These are phyloP conservation scores for Toxonevra muliebris DNA, from an alignment of 2,888 invertebrate genomes.

Conservation along the genomic window DNA sequence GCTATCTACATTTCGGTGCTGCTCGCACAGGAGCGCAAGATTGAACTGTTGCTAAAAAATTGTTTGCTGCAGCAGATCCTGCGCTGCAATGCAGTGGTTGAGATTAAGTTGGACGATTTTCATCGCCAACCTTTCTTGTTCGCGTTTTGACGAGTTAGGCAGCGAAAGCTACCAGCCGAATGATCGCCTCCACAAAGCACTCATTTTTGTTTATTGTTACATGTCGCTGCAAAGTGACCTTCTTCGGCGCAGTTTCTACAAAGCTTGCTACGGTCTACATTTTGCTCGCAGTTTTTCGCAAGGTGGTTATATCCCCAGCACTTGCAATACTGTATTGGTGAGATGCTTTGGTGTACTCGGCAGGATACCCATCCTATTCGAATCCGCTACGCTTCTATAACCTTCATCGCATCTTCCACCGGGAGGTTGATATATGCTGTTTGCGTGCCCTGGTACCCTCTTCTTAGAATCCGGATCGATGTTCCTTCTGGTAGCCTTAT, in stretches of 20 bases:
- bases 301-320: conserved; percentile 11
- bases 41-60: neutral
- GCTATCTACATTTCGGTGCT: neutral
- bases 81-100: too few species aligned
- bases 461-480: neutral
- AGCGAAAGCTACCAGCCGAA: neutral
- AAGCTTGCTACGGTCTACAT: neutral
- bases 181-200: neutral
- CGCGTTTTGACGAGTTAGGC: neutral
- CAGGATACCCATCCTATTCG: neutral
- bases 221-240: neutral
- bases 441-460: neutral
- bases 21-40: neutral
- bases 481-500: neutral
- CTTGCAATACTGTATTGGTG: neutral
- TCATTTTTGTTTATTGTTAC: neutral
- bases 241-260: conserved; percentile 7
- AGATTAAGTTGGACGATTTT: neutral
- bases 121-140: neutral
- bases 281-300: neutral
- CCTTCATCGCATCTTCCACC: neutral
- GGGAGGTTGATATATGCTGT: neutral
- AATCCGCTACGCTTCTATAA: neutral
- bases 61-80: too few species aligned
- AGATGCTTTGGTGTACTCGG: neutral